Evolutionary conservation across 2,797 vertebrate genomes (phyloP).

Genomic region (Phoxinus dragarum): DNA sequence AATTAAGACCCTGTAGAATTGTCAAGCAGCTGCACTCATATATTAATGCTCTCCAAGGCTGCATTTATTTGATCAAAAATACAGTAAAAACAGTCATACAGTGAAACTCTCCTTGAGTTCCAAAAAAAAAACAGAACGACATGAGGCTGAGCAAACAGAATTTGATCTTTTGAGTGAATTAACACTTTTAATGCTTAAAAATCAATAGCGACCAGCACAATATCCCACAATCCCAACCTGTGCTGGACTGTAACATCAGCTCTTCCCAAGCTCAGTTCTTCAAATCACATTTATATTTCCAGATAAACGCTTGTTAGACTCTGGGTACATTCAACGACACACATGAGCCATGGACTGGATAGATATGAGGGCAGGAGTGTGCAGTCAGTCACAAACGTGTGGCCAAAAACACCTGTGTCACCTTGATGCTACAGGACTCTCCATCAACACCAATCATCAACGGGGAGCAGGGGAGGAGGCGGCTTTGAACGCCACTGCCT

Average conservation of each 20-base stretch:
- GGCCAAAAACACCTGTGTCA: slow-evolving; percentile 59
- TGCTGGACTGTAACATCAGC: not conserved
- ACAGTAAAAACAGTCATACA: not conserved
- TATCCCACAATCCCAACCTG: not conserved
- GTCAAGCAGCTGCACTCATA: not conserved
- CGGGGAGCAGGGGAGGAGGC: slow-evolving; percentile 38
- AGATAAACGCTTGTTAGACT: slow-evolving; percentile 1
- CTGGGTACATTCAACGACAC: not conserved
- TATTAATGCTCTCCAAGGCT: not conserved
- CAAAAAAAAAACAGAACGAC: not conserved
- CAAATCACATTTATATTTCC: not conserved
- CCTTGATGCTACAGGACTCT: slow-evolving; percentile 58
- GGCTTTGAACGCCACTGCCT: slow-evolving; percentile 5
- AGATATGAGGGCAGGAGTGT: slow-evolving; percentile 10
- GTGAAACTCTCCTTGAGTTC: not conserved
- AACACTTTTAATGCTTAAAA: not conserved
- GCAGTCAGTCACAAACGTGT: slow-evolving; percentile 15
- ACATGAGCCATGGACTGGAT: not conserved
- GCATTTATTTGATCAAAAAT: not conserved
- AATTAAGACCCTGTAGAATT: not conserved
- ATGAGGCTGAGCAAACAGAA: not conserved
- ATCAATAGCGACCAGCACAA: not conserved
- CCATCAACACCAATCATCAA: slow-evolving; percentile 59
- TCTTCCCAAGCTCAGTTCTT: not conserved
- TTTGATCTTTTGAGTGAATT: not conserved